Base-by-base conservation (phyloP, 2,888 invertebrate species). In the Entomobrya proxima region DNA sequence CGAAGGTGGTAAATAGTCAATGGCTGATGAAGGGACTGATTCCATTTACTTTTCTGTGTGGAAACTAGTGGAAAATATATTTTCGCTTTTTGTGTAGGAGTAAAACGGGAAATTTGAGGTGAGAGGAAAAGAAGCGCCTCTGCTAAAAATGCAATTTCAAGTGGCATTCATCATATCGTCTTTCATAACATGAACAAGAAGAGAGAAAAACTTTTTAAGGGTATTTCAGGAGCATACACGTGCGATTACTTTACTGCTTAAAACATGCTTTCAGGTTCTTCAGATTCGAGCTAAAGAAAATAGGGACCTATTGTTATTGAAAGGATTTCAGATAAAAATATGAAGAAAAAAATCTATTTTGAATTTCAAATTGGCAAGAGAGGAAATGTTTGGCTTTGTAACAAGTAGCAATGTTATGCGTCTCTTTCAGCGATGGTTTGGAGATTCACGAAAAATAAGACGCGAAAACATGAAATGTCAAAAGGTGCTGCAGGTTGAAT, bases 121-220 rank as follows among this genome's bases (percentile, higher is more conserved):
- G n/a, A 6, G 13, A 58, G 58, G 52, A 52, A 58, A 58, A 30
- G 4, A 13, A 11, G 18, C 2, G 30, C 58, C 58, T 61, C 76
- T 77, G 76, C 58, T 58, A 37, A n/a, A 75, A 75, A 77, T 40
- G 24, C 55, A 55, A 58, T 77, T 77, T 77, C 11, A 77, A 58
- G 55, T 24, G 15, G 61, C 37, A 77, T 77, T 77, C 58, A 77
- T 55, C 58, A 47, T n/a, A n/a, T 18, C 61, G 24, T 30, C 32
- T 64, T 75, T 75, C 47, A n/a, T 18, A 30, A 50, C 9, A 13
- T 69, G 69, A 4, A 11, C 4, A 7, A n/a, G n/a, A 50, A 50
- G 50, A 50, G n/a, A 15, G 55, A 55, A 55, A 55, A 55, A 24
- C 24, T 55, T 55, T 55, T 50, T 50, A n/a, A n/a, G n/a, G n/a